Evolutionary conservation across 64 coral and sea anemone species (phyloP).

Genomic region (Astreopora myriophthalma): DNA sequence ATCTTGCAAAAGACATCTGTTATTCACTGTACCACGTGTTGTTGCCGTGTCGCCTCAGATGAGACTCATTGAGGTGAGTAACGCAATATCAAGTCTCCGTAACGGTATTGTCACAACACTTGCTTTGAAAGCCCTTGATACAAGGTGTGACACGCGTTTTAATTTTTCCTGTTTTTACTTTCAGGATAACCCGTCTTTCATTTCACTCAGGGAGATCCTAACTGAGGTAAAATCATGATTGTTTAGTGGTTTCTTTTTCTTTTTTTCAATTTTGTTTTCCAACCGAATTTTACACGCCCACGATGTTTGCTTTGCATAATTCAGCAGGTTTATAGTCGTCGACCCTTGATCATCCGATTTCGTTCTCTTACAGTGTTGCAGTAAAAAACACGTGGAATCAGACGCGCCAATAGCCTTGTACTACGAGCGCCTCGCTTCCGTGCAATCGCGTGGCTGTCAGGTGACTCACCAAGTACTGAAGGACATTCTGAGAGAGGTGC

Average conservation of each 20-base stretch:
- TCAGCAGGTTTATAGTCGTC: background rate
- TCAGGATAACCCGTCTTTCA: slow-evolving; percentile 92
- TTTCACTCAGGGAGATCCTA: slow-evolving; percentile 93
- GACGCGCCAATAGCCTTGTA: slow-evolving; percentile 93
- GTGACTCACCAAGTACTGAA: slow-evolving; percentile 97
- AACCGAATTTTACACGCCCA: background rate
- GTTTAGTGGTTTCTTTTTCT: background rate
- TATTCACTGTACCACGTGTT: slow-evolving; percentile 94
- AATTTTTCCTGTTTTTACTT: background rate
- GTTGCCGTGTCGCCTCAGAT: slow-evolving; percentile 98
- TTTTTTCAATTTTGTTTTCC: too few relatives aligned
- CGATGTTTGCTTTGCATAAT: background rate
- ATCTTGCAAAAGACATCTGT: slow-evolving; percentile 92
- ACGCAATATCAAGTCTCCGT: background rate
- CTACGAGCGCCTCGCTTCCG: slow-evolving; percentile 95
- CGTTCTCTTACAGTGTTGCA: slow-evolving; percentile 70
- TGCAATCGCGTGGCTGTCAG: slow-evolving; percentile 95
- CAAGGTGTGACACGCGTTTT: background rate
- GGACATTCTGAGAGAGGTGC: slow-evolving; percentile 98
- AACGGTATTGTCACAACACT: background rate
- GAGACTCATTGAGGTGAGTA: slow-evolving; percentile 94
- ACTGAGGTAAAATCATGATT: slow-evolving; percentile 48
- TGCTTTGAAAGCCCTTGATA: background rate
- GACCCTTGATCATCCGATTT: background rate
- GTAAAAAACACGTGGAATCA: slow-evolving; percentile 81